Conservation (phyloP, 2,113 vertebrate genomes). For the Sturnus vulgaris region DNA sequence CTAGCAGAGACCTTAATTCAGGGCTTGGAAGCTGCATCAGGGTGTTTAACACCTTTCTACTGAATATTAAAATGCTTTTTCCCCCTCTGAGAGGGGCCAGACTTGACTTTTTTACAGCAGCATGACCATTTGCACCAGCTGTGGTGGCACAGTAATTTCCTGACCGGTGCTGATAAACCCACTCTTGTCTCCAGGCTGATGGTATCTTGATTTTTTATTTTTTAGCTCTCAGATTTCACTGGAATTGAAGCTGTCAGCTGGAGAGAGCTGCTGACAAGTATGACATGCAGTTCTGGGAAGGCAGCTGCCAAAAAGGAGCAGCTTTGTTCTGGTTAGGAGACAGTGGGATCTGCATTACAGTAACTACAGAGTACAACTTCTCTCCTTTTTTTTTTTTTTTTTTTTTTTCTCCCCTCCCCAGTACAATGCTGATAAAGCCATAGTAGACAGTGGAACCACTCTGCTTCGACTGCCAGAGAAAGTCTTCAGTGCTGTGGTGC, state of each 20-base stretch:
- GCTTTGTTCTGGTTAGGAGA: not conserved
- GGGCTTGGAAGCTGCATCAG: not conserved
- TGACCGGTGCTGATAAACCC: not conserved
- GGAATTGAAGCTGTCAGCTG: not conserved
- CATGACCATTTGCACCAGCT: not conserved
- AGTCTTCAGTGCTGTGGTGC: constrained; percentile 88
- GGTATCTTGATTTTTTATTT: not conserved
- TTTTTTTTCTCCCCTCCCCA: constrained; percentile 24
- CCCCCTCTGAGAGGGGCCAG: not conserved
- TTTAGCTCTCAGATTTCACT: not conserved
- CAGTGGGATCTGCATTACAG: not conserved
- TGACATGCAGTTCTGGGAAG: not conserved
- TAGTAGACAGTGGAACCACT: constrained; percentile 97
- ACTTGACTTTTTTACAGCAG: not conserved
- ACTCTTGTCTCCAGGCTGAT: not conserved
- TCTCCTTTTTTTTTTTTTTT: not conserved
- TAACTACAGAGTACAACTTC: not conserved
- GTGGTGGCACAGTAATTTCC: not conserved
- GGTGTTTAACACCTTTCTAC: not conserved
- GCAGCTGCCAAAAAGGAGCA: not conserved
- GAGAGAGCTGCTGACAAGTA: not conserved
- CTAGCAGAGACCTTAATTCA: not conserved
- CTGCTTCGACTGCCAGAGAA: constrained; percentile 91
- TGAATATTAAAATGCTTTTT: not conserved
- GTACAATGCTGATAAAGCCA: constrained; percentile 96